phyloP scores from a whole-genome alignment of 2,797 vertebrate genomes.

The Eupleurogrammus muticus region DNA sequence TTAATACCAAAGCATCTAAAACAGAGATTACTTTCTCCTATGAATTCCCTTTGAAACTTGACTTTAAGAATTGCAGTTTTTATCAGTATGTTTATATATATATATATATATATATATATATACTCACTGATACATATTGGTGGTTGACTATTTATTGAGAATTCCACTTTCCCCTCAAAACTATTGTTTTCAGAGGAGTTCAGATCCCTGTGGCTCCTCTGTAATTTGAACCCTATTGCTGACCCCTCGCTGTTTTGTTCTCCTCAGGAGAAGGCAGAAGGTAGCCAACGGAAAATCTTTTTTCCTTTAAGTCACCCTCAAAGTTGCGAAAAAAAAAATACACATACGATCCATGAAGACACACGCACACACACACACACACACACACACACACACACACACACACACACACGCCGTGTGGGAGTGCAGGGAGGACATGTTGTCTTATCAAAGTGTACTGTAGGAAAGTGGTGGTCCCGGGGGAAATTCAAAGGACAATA shows the following conservation, averaged over 20 bases:
- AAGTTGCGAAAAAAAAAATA: conserved; percentile 38
- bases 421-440: conserved; percentile 61
- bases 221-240: conserved; percentile 31
- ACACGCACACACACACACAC: conserved; percentile 6
- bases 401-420: conserved; percentile 25
- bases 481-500: conserved; percentile 77
- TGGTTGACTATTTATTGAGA: conserved; percentile 12
- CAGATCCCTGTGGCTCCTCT: conserved; percentile 12
- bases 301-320: conserved; percentile 43
- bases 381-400: conserved; percentile 3
- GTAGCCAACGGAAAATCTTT: conserved; percentile 32
- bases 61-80: conserved; percentile 33
- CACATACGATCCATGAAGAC: conserved; percentile 31
- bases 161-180: conserved; percentile 7
- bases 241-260: conserved; percentile 28
- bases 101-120: no score
- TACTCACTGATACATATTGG: conserved; percentile 19
- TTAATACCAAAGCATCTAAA: conserved; percentile 36
- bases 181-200: conserved; percentile 3
- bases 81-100: conserved; percentile 12
- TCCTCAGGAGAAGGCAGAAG: conserved; percentile 40
- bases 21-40: conserved; percentile 15
- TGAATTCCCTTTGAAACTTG: conserved; percentile 17
- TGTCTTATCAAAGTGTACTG: conserved; percentile 70
- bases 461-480: conserved; percentile 66